These are phyloP conservation scores for Drosophila yooni DNA, from an alignment of 2,888 invertebrate genomes.

Conservation along the genomic window DNA sequence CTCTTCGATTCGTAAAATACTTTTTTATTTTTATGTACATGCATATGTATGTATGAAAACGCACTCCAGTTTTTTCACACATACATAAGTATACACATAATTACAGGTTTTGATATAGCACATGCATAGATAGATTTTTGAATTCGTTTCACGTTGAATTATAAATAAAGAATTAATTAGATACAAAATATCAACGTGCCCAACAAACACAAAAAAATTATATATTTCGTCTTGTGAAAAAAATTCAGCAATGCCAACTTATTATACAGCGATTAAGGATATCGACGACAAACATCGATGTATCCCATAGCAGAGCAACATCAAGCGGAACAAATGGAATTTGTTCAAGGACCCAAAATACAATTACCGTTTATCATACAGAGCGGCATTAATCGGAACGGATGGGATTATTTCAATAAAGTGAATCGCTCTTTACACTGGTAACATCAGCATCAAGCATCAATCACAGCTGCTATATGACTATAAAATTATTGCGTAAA, in stretches of 20 bases:
- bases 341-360: neutral
- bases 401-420: neutral
- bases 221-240: neutral
- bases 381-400: neutral
- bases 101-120: neutral
- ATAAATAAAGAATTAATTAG: neutral
- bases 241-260: neutral
- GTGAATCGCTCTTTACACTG: neutral
- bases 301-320: neutral
- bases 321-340: neutral
- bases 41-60: slow-evolving; percentile 5
- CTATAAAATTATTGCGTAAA: neutral
- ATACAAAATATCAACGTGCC: neutral
- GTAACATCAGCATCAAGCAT: neutral
- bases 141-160: neutral
- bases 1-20: neutral
- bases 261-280: neutral
- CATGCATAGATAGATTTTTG: neutral
- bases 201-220: neutral
- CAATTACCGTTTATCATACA: neutral
- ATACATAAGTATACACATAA: slow-evolving; percentile 4
- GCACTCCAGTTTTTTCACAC: slow-evolving; percentile 3
- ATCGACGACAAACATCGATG: neutral
- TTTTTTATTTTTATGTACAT: neutral
- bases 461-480: neutral